phyloP scores from a whole-genome alignment of 1,140 invertebrate species.

The Plectus sambesii region DNA sequence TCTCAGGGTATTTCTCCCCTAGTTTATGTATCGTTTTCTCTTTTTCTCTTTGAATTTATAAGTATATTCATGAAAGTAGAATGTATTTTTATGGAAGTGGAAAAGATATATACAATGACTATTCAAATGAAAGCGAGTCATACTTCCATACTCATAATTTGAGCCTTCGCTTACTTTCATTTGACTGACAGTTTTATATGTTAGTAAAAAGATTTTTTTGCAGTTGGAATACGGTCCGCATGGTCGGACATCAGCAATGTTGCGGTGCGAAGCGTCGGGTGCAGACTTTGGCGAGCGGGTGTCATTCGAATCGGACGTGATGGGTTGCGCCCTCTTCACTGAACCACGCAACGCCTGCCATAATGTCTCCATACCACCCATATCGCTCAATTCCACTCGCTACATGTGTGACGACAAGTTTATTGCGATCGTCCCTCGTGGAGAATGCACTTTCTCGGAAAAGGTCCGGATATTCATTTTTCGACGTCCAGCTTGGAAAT shows the following conservation, averaged over 20 bases:
- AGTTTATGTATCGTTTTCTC: no score
- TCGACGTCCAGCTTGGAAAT: background rate
- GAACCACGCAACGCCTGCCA: slow-evolving; percentile 35
- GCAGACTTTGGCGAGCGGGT: slow-evolving; percentile 39
- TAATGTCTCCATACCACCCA: background rate
- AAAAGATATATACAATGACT: no score
- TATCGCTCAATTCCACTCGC: slow-evolving; percentile 4
- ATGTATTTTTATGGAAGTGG: no score
- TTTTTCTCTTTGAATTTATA: no score
- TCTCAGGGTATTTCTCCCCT: no score
- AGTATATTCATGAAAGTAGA: no score
- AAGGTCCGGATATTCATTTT: slow-evolving; percentile 20
- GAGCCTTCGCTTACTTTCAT: no score
- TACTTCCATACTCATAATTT: no score
- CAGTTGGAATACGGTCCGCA: slow-evolving; percentile 29
- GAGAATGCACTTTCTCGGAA: slow-evolving; percentile 40
- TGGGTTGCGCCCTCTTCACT: slow-evolving; percentile 37
- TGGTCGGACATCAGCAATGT: slow-evolving; percentile 24
- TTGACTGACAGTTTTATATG: no score
- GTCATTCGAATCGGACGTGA: slow-evolving; percentile 22
- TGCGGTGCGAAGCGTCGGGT: slow-evolving; percentile 41
- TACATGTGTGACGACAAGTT: slow-evolving; percentile 22
- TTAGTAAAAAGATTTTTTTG: no score
- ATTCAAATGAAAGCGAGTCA: no score
- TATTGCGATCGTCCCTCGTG: slow-evolving; percentile 39